Evolutionary conservation across 2,797 vertebrate genomes (phyloP).

Genomic region (Forpus xanthops): DNA sequence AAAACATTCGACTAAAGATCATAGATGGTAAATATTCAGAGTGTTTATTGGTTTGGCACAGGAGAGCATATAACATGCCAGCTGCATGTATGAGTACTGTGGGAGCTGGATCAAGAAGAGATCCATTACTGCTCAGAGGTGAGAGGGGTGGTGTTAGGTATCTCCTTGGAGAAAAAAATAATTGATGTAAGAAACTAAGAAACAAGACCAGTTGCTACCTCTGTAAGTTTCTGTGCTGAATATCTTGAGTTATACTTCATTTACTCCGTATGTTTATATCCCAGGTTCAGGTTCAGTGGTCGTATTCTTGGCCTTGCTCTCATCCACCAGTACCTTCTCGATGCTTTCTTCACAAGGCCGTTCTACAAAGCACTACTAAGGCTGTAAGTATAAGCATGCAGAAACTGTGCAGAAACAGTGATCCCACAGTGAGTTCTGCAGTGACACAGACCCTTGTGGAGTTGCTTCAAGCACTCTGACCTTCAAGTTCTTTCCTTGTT

Average conservation of each 20-base stretch:
- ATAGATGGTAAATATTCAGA: neutral
- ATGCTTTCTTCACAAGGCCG: constrained; percentile 86
- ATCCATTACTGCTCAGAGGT: neutral
- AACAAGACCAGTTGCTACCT: neutral
- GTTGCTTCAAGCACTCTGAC: accelerated
- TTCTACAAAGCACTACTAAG: constrained; percentile 97
- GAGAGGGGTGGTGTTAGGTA: neutral
- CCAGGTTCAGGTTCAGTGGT: constrained; percentile 96
- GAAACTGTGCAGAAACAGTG: neutral
- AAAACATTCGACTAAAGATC: neutral
- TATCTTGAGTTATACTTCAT: neutral
- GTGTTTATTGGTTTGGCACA: neutral
- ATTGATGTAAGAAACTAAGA: neutral
- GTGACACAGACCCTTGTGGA: neutral
- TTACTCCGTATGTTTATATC: constrained; percentile 15
- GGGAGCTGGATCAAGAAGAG: neutral
- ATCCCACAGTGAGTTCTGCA: neutral
- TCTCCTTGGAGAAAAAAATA: neutral
- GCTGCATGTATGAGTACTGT: neutral
- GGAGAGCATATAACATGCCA: neutral
- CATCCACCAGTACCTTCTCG: constrained; percentile 96
- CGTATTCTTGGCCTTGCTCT: constrained; percentile 95
- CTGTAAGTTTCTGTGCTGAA: neutral
- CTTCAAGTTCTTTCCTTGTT: neutral
- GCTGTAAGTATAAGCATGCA: constrained; percentile 81